phyloP scores from a whole-genome alignment of 2,113 vertebrate species.

The Haliaeetus leucogaster region DNA sequence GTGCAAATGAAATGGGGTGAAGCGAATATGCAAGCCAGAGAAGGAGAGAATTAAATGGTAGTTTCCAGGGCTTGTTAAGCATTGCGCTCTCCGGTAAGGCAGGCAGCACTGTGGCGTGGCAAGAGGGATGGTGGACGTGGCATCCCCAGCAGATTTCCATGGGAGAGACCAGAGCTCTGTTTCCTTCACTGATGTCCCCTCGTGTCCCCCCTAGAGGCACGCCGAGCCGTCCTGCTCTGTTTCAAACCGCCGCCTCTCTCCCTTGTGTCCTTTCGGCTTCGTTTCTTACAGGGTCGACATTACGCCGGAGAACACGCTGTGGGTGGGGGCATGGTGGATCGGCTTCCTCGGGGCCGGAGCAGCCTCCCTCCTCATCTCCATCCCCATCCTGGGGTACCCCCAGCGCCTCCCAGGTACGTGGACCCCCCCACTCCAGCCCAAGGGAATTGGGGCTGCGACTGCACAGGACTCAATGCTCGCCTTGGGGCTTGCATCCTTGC shows the following conservation, averaged over 20 bases:
- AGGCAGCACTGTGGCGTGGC: neutral
- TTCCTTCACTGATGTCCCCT: neutral
- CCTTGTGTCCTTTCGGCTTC: neutral
- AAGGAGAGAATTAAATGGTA: neutral
- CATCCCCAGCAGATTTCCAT: neutral
- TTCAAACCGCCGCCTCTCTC: neutral
- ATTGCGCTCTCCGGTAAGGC: neutral
- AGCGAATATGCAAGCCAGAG: neutral
- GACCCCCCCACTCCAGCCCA: rapidly evolving
- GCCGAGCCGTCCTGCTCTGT: rapidly evolving
- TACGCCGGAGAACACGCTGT: constrained; percentile 85
- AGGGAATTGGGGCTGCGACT: neutral
- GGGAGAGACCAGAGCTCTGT: neutral
- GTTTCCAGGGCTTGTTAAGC: rapidly evolving
- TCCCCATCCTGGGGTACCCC: constrained; percentile 92
- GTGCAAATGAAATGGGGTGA: neutral
- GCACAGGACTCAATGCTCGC: rapidly evolving
- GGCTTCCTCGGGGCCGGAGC: constrained; percentile 88
- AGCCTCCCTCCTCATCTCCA: constrained; percentile 78
- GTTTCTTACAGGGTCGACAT: constrained; percentile 70
- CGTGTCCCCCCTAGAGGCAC: rapidly evolving
- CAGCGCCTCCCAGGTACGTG: constrained; percentile 86
- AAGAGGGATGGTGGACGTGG: neutral
- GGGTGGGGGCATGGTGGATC: constrained; percentile 97
- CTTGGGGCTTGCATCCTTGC: neutral